These are phyloP conservation scores for Electrona antarctica DNA, from an alignment of 2,113 vertebrate species.

Conservation along the genomic window DNA sequence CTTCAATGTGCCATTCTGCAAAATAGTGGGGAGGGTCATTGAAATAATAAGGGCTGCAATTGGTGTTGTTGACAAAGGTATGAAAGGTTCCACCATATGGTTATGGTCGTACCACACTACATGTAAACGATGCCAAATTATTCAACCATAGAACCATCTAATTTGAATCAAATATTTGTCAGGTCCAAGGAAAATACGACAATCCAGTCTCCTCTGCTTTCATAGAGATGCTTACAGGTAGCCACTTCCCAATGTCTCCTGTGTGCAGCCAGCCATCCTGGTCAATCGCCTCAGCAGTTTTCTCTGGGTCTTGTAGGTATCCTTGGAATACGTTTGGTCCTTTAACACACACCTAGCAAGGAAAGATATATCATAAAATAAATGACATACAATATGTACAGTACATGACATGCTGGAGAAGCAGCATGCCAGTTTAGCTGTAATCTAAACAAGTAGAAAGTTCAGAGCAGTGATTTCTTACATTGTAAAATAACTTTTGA, in stretches of 20 bases:
- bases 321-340: constrained; percentile 93
- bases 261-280: constrained; percentile 95
- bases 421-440: too few species aligned
- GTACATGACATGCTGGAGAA: too few species aligned
- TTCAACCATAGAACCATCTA: not conserved
- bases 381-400: not conserved
- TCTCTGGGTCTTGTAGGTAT: constrained; percentile 91
- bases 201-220: not conserved
- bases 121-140: not conserved
- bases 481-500: not conserved
- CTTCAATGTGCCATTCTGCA: constrained; percentile 94
- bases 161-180: not conserved
- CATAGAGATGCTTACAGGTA: constrained; percentile 83
- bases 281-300: constrained; percentile 89
- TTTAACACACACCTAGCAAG: constrained; percentile 90
- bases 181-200: not conserved
- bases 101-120: not conserved
- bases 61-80: not conserved
- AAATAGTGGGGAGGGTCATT: constrained; percentile 1
- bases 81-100: not conserved
- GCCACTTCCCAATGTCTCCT: constrained; percentile 95
- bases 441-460: not conserved
- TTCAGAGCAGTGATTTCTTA: not conserved
- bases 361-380: not conserved
- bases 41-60: not conserved